phyloP scores from a whole-genome alignment of 2,797 vertebrate genomes.

The Zalophus californianus region DNA sequence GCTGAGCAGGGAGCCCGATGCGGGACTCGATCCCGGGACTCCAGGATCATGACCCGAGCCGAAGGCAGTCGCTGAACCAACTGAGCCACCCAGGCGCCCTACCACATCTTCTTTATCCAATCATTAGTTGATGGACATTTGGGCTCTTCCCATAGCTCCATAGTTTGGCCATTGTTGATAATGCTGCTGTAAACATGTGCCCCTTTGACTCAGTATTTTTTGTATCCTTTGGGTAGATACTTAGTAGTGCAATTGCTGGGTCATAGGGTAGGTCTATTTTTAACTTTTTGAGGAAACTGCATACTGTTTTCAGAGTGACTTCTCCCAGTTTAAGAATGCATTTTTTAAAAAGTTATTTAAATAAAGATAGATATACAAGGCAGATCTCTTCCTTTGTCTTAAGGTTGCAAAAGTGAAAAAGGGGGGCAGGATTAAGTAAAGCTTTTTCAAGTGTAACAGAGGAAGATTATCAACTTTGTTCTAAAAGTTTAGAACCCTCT shows the following conservation, averaged over 20 bases:
- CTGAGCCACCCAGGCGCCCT: too few species aligned
- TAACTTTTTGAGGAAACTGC: neutral
- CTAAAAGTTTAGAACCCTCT: constrained; percentile 88
- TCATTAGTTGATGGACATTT: neutral
- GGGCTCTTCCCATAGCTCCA: neutral
- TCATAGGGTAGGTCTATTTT: neutral
- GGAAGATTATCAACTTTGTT: constrained; percentile 91
- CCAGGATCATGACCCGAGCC: too few species aligned
- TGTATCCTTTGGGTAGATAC: neutral
- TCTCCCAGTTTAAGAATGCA: neutral
- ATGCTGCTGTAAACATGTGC: neutral
- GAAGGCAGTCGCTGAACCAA: too few species aligned
- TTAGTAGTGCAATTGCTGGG: neutral
- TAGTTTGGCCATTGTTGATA: neutral
- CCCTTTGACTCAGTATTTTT: neutral
- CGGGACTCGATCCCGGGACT: too few species aligned
- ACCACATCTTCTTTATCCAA: neutral
- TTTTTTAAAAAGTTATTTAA: constrained; percentile 67
- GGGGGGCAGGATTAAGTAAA: constrained; percentile 91
- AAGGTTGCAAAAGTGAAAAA: constrained; percentile 87
- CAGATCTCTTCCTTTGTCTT: constrained; percentile 82
- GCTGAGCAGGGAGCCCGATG: too few species aligned
- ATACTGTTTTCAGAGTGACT: neutral
- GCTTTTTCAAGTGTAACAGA: constrained; percentile 90
- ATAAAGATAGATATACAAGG: constrained; percentile 78